Evolutionary conservation across 1,140 invertebrate genomes (phyloP).

Genomic region (Drosophila elegans): DNA sequence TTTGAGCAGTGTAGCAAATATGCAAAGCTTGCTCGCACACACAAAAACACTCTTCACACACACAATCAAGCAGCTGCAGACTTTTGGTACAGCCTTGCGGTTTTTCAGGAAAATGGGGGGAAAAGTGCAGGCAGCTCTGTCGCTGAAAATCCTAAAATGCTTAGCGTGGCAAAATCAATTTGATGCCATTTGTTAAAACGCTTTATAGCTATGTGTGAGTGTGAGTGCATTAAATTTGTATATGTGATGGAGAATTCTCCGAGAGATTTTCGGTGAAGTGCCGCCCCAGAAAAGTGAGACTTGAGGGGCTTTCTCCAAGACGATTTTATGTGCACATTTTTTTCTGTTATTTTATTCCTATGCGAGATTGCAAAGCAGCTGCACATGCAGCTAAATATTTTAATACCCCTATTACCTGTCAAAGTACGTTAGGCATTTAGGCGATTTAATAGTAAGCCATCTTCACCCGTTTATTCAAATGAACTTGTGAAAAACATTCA

Average conservation of each 20-base stretch:
- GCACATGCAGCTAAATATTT: neutral
- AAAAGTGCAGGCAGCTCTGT: conserved; percentile 11
- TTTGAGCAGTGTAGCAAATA: conserved; percentile 46
- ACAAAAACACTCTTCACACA: conserved; percentile 5
- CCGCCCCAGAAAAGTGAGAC: neutral
- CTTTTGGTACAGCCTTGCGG: conserved; percentile 21
- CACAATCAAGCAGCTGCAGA: conserved; percentile 15
- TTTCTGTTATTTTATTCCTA: conserved; percentile 3
- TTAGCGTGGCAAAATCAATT: conserved; percentile 75
- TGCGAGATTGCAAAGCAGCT: neutral
- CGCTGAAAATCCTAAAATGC: conserved; percentile 65
- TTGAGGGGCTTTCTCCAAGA: neutral
- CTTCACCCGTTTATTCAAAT: neutral
- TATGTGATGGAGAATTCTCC: conserved; percentile 38
- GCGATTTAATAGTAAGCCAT: neutral
- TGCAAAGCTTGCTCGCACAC: conserved; percentile 43
- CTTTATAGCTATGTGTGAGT: conserved; percentile 37
- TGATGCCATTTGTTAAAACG: conserved; percentile 75
- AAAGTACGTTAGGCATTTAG: neutral
- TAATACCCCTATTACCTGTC: conserved; percentile 4
- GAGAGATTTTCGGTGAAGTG: conserved; percentile 43
- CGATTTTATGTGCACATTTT: conserved; percentile 12
- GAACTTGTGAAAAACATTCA: too few relatives aligned
- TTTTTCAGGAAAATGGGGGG: conserved; percentile 9
- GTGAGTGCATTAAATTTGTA: conserved; percentile 58